Evolutionary conservation across 2,888 invertebrate genomes (phyloP).

Genomic region (Azorinus chamasolen): DNA sequence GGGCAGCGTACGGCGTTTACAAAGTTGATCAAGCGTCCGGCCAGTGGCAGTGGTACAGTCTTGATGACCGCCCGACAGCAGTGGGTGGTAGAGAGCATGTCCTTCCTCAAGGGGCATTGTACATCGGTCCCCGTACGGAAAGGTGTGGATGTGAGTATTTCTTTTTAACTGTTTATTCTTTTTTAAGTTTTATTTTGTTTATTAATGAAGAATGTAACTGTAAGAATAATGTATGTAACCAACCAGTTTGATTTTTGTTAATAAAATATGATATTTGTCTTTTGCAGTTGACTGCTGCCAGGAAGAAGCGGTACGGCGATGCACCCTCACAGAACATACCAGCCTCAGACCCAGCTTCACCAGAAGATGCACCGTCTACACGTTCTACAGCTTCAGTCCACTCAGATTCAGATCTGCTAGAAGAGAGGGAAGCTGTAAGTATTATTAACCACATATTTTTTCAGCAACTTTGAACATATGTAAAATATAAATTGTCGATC

Average conservation of each 20-base stretch:
- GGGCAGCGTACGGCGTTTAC: constrained; percentile 45
- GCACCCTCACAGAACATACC: constrained; percentile 11
- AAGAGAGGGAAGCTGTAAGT: constrained; percentile 28
- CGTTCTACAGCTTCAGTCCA: constrained; percentile 18
- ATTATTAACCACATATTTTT: constrained; percentile 23
- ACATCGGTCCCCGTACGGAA: constrained; percentile 32
- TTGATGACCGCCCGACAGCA: constrained; percentile 43
- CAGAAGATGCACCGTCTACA: constrained; percentile 22
- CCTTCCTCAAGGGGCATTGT: constrained; percentile 35
- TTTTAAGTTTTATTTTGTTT: too few relatives aligned
- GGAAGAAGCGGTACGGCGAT: constrained; percentile 23
- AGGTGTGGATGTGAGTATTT: constrained; percentile 30
- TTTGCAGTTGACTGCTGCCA: constrained; percentile 29
- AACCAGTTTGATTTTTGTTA: constrained; percentile 26
- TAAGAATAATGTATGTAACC: constrained; percentile 23
- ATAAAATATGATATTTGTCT: constrained; percentile 30
- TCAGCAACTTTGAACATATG: constrained; percentile 20
- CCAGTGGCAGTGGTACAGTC: constrained; percentile 50
- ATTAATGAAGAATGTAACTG: too few relatives aligned
- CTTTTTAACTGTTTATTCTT: too few relatives aligned
- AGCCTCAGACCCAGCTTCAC: constrained; percentile 27
- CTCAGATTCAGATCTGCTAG: constrained; percentile 19
- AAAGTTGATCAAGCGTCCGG: constrained; percentile 38
- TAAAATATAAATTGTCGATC: constrained; percentile 24
- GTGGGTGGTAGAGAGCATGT: constrained; percentile 34